phyloP scores from a whole-genome alignment of 2,888 invertebrate species.

The Listrodromus nycthemerus region DNA sequence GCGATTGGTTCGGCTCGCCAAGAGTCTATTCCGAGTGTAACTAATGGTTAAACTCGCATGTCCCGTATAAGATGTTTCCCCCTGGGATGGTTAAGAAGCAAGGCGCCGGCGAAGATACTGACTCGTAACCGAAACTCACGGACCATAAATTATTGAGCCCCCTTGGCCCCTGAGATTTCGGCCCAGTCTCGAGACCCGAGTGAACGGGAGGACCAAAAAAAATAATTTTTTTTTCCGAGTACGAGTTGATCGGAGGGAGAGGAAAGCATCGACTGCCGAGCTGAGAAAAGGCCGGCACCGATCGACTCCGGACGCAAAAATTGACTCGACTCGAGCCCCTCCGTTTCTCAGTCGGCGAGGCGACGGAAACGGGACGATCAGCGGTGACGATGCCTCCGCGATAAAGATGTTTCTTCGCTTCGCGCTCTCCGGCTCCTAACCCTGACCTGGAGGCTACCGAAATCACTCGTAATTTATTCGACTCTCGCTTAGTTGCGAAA shows the following conservation, averaged over 20 bases:
- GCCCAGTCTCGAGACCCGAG: neutral
- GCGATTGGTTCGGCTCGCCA: neutral
- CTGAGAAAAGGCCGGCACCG: neutral
- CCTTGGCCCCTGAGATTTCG: conserved; percentile 13
- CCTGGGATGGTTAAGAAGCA: conserved; percentile 10
- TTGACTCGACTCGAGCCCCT: neutral
- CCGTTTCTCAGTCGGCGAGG: neutral
- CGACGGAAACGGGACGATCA: neutral
- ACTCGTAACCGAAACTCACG: conserved; percentile 19
- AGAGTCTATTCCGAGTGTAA: conserved; percentile 17
- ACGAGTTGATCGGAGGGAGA: conserved; percentile 21
- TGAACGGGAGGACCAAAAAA: neutral
- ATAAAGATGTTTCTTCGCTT: conserved; percentile 66
- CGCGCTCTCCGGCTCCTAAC: conserved; percentile 56
- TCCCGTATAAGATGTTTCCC: conserved; percentile 16
- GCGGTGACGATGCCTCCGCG: conserved; percentile 30
- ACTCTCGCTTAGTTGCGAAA: conserved; percentile 66
- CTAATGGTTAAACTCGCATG: conserved; percentile 3
- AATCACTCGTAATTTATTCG: conserved; percentile 71
- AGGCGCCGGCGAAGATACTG: conserved; percentile 29
- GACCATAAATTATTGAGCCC: conserved; percentile 44
- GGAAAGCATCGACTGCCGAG: neutral
- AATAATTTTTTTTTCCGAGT: conserved; percentile 39
- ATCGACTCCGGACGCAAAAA: neutral
- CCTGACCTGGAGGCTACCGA: conserved; percentile 71